These are phyloP conservation scores for Catharus fuscescens DNA, from an alignment of 2,113 vertebrate genomes.

Conservation along the genomic window DNA sequence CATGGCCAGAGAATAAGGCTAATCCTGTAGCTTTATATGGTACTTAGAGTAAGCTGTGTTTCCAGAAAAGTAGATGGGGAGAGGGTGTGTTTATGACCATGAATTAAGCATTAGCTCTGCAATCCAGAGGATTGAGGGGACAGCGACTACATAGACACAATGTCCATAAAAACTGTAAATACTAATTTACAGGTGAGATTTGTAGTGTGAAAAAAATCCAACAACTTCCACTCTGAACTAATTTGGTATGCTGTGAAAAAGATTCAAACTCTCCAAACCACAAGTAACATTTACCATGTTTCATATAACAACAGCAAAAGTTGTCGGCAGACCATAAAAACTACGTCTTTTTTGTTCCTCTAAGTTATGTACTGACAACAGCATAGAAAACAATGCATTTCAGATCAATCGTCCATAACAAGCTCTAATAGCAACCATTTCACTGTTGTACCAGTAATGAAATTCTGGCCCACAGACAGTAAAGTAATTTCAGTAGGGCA, in stretches of 20 bases:
- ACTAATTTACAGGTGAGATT: neutral
- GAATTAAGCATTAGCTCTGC: neutral
- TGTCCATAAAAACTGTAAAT: neutral
- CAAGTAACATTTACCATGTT: neutral
- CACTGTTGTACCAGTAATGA: neutral
- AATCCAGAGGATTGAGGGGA: neutral
- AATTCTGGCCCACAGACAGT: neutral
- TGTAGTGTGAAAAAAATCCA: rapidly evolving
- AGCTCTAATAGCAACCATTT: neutral
- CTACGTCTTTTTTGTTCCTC: neutral
- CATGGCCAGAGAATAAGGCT: neutral
- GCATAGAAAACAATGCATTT: neutral
- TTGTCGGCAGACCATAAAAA: neutral
- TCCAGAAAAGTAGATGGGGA: neutral
- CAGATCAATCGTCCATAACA: neutral
- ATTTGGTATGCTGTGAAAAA: neutral
- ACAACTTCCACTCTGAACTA: neutral
- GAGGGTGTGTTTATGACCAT: neutral
- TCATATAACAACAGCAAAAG: neutral
- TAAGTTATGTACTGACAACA: neutral
- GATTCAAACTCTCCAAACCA: neutral
- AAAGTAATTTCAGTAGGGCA: neutral
- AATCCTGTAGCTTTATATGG: neutral
- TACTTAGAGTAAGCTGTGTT: neutral
- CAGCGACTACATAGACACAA: neutral